Base-by-base conservation (phyloP, 1,140 invertebrate species). In the Rhopalosiphum padi region DNA sequence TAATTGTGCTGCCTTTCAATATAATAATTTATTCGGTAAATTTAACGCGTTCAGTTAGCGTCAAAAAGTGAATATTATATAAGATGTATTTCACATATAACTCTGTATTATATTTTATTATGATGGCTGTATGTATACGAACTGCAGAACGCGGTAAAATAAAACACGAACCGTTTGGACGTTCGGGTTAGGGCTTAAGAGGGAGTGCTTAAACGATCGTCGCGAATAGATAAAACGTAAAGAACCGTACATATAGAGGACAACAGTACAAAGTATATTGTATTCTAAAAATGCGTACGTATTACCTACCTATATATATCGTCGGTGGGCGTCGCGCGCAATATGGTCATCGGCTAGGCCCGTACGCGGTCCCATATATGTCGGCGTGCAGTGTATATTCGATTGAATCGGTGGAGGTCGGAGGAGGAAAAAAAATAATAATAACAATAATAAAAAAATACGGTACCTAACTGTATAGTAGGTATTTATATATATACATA, bases 281-380 rank as follows among this genome's bases (percentile, higher is more conserved):
- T n/a, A 68, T n/a, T n/a, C 30, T 68, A 46, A n/a, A 87, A n/a
- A 88, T 51, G 30, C 21, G 43, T 77, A n/a, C 15, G n/a, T 48
- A 88, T 88, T 30, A 87, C 25, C 60, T 77, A n/a, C 15, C 15
- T 77, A n/a, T 77, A 77, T 35, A 18, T 77, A 77, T n/a, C 60
- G 60, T 77, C n/a, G 30, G 21, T 51, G 37, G 86, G 30, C 86
- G 43, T 88, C n/a, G 46, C 2, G 43, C 25, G 25, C 37, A 85
- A 25, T 85, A 43, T 85, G 83, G 83, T 85, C 37, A 43, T 85
- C 86, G 86, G 18, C 25, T 87, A 46, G 30, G 43, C 30, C 86
- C 85, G 43, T n/a, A 35, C 51, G 51, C 87, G 87, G 87, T 88
- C 21, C 87, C 87, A 51, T 35, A 53, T 53, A 88, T n/a, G 46